Conservation (phyloP, 1,140 invertebrate genomes). For the Odontomachus brunneus region DNA sequence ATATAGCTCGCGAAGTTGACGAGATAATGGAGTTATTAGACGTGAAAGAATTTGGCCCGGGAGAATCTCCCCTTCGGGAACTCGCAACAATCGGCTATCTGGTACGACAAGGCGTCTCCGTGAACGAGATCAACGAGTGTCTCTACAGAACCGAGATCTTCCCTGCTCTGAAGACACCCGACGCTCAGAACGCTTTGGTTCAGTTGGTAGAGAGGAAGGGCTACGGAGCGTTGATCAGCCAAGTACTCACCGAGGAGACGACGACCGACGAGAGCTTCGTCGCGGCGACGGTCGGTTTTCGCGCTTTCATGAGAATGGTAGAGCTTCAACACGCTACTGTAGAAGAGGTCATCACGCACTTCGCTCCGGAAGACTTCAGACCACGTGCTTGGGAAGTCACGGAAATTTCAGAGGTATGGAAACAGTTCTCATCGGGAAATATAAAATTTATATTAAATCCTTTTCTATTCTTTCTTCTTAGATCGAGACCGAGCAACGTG, state of each 20-base stretch:
- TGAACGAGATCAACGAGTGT: conserved; percentile 90
- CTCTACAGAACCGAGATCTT: conserved; percentile 92
- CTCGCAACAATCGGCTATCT: conserved; percentile 92
- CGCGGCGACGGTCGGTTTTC: conserved; percentile 92
- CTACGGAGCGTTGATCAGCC: conserved; percentile 91
- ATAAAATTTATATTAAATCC: not conserved
- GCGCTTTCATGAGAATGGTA: conserved; percentile 93
- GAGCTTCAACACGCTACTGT: conserved; percentile 92
- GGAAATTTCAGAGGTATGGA: conserved; percentile 88
- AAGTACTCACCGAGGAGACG: conserved; percentile 92
- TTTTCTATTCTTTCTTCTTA: conserved; percentile 53
- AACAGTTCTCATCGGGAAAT: too few species aligned
- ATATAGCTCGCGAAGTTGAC: conserved; percentile 90
- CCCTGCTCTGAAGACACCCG: conserved; percentile 90
- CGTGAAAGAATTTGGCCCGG: conserved; percentile 92
- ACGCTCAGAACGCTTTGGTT: conserved; percentile 92
- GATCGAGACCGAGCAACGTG: conserved; percentile 78
- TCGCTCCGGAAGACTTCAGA: conserved; percentile 93
- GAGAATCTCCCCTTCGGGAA: conserved; percentile 91
- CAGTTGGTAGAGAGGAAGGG: conserved; percentile 93
- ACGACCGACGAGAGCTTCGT: conserved; percentile 90
- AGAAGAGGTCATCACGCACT: conserved; percentile 93
- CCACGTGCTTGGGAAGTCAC: conserved; percentile 91
- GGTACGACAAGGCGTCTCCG: conserved; percentile 90
- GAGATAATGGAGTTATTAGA: conserved; percentile 90